Conservation (phyloP, 1,140 invertebrate species). For the Laodelphax striatellus region DNA sequence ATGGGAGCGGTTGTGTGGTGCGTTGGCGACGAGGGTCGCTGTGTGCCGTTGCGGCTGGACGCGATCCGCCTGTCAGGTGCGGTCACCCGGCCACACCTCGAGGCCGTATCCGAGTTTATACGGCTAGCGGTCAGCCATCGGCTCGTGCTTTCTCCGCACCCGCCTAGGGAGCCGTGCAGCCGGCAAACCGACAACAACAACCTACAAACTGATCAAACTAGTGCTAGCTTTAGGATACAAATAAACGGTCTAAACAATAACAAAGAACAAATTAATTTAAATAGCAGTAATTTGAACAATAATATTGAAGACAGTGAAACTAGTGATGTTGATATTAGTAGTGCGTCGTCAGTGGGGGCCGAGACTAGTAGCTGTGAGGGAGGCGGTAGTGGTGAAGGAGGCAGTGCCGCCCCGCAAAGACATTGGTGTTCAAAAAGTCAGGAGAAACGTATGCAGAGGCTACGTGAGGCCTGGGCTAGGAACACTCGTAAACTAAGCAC, state of each 20-base stretch:
- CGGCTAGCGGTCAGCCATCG: slow-evolving; percentile 43
- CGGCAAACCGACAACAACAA: neutral
- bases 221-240: too few species aligned
- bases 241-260: too few species aligned
- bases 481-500: slow-evolving; percentile 35
- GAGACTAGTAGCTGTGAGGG: neutral
- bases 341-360: too few species aligned
- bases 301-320: too few species aligned
- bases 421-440: slow-evolving; percentile 12
- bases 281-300: too few species aligned
- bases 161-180: neutral
- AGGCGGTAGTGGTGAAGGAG: slow-evolving; percentile 6
- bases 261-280: too few species aligned
- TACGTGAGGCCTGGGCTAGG: slow-evolving; percentile 33
- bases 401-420: slow-evolving; percentile 7
- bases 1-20: slow-evolving; percentile 45
- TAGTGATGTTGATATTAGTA: too few species aligned
- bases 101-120: slow-evolving; percentile 46
- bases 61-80: slow-evolving; percentile 46
- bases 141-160: slow-evolving; percentile 29
- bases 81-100: slow-evolving; percentile 45
- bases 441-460: slow-evolving; percentile 15
- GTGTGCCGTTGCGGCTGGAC: slow-evolving; percentile 46
- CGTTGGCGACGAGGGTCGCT: slow-evolving; percentile 43
- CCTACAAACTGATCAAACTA: too few species aligned